Evolutionary conservation across 2,888 invertebrate species (phyloP).

Genomic region (Carterocephalus palaemon): DNA sequence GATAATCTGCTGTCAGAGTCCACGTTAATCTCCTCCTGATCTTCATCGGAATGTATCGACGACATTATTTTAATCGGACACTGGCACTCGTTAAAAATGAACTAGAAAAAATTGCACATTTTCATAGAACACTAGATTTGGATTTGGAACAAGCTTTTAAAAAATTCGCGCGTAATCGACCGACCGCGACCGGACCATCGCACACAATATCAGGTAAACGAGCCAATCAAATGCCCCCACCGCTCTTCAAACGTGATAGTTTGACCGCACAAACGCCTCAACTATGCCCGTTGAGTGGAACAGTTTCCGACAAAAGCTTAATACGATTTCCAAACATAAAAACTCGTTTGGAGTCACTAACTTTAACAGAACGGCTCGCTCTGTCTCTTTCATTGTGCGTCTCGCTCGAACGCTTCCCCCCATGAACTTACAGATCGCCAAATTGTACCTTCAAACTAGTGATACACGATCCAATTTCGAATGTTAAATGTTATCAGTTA

Average conservation of each 20-base stretch:
- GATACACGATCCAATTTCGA: conserved; percentile 32
- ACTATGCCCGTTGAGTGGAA: conserved; percentile 77
- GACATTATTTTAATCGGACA: conserved; percentile 61
- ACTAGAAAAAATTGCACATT: conserved; percentile 28
- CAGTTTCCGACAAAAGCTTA: conserved; percentile 79
- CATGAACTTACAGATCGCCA: conserved; percentile 37
- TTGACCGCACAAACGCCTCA: conserved; percentile 75
- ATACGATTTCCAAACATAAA: conserved; percentile 79
- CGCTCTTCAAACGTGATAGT: conserved; percentile 72
- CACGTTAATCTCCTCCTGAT: conserved; percentile 83
- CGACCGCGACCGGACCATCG: conserved; percentile 63
- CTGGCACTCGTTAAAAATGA: conserved; percentile 48
- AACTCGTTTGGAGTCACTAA: conserved; percentile 77
- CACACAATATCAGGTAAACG: conserved; percentile 64
- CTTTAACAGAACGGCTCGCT: conserved; percentile 70
- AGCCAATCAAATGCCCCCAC: conserved; percentile 64
- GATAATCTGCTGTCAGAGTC: conserved; percentile 82
- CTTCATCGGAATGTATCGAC: conserved; percentile 79
- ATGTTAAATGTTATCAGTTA: conserved; percentile 37
- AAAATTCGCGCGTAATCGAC: conserved; percentile 58
- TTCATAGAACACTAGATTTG: conserved; percentile 34
- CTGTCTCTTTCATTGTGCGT: conserved; percentile 61
- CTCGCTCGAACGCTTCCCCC: conserved; percentile 71
- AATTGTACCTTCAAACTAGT: conserved; percentile 28
- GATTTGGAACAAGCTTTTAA: conserved; percentile 37